Evolutionary conservation across 2,113 vertebrate genomes (phyloP).

Genomic region (Ploceus nigricollis): DNA sequence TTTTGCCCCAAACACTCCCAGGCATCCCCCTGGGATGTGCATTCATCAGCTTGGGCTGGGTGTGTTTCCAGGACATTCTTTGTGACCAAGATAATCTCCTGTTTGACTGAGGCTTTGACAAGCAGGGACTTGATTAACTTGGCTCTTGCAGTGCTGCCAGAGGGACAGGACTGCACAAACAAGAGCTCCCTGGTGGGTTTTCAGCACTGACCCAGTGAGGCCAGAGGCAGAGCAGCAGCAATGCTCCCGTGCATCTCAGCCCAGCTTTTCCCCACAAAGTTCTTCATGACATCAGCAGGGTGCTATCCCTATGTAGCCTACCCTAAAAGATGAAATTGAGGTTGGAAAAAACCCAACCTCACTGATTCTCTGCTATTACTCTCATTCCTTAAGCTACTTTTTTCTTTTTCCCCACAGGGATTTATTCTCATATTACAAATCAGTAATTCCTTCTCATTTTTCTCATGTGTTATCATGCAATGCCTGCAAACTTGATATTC

Average conservation of each 20-base stretch:
- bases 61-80: slow-evolving; percentile 1
- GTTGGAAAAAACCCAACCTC: background rate
- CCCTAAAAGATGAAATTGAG: background rate
- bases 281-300: background rate
- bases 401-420: background rate
- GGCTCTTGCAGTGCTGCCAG: background rate
- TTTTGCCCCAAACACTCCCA: background rate
- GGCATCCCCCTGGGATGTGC: background rate
- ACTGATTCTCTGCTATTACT: background rate
- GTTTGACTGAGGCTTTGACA: background rate
- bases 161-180: background rate
- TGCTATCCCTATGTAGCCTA: background rate
- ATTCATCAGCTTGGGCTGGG: background rate
- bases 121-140: background rate
- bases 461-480: background rate
- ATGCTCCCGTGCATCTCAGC: background rate
- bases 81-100: background rate
- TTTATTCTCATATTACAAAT: background rate
- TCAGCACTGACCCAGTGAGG: background rate
- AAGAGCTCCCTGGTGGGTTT: background rate
- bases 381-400: background rate
- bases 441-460: background rate
- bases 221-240: background rate
- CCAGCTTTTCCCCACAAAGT: background rate
- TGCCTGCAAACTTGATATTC: background rate